Percentiles rank a stretch among this genome's conserved stretches.
These are phyloP conservation scores for Psittacara wagleri DNA, from an alignment of 2,113 vertebrate species.

Conservation along the genomic window DNA sequence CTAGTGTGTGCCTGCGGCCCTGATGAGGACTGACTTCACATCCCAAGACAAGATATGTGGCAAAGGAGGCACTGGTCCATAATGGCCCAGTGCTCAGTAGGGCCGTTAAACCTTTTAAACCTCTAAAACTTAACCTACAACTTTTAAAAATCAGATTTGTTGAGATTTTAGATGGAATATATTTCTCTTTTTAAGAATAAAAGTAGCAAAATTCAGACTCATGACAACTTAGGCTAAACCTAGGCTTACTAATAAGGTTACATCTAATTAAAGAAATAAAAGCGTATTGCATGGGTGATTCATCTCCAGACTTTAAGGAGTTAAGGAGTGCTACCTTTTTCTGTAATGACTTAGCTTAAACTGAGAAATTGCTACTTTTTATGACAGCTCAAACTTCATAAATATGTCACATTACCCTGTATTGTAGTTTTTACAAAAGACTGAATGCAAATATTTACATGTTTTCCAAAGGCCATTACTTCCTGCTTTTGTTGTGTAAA, in stretches of 20 bases:
- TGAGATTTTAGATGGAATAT: not conserved
- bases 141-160: not conserved
- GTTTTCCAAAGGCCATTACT: not conserved
- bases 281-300: not conserved
- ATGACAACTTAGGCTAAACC: not conserved
- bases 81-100: not conserved
- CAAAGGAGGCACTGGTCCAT: not conserved
- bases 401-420: not conserved
- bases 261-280: not conserved
- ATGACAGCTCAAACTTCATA: not conserved
- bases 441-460: slow-evolving; percentile 30
- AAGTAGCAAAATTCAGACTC: not conserved
- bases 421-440: not conserved
- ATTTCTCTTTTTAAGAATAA: not conserved
- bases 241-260: not conserved
- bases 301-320: not conserved
- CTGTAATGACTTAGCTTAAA: not conserved
- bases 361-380: not conserved
- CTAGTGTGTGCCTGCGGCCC: not conserved
- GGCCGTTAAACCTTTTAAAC: not conserved
- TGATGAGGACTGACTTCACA: not conserved
- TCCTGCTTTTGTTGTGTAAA: slow-evolving; percentile 23
- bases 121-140: fast-evolving
- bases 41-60: not conserved
- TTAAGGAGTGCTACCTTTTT: not conserved